phyloP scores from a whole-genome alignment of 2,113 vertebrate genomes.

The Macroglossus sobrinus region DNA sequence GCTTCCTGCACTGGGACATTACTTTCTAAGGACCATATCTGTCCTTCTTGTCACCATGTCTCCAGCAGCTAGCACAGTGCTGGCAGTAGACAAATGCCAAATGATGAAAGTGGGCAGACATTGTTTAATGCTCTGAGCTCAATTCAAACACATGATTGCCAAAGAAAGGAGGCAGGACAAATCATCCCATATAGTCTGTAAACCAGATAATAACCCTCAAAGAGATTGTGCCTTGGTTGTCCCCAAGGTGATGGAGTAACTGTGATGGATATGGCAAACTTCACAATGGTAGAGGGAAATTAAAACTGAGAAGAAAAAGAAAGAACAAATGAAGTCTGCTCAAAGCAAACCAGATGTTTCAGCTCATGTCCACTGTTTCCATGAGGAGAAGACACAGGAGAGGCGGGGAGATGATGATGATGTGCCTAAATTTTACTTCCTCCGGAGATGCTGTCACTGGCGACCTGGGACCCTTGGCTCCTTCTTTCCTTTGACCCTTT shows the following conservation, averaged over 20 bases:
- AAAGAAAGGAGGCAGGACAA: background rate
- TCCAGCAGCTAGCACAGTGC: background rate
- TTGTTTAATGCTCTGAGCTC: background rate
- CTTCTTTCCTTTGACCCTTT: slow-evolving; percentile 35
- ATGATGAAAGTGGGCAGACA: background rate
- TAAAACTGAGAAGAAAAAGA: slow-evolving; percentile 52
- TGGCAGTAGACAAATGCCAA: background rate
- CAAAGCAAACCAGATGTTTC: slow-evolving; percentile 77
- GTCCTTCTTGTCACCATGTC: background rate
- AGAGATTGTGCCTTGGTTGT: background rate
- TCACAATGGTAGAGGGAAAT: background rate
- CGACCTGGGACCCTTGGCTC: background rate
- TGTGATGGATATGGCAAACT: background rate
- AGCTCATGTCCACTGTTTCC: slow-evolving; percentile 73
- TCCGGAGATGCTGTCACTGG: slow-evolving; percentile 21
- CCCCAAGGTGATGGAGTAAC: background rate
- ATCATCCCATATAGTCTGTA: background rate
- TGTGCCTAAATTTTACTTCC: slow-evolving; percentile 48
- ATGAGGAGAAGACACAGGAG: slow-evolving; percentile 33
- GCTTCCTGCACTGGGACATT: background rate
- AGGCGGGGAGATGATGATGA: slow-evolving; percentile 21
- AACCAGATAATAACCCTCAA: background rate
- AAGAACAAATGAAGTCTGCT: slow-evolving; percentile 65
- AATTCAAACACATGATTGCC: background rate
- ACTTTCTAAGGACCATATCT: background rate